Evolutionary conservation across 1,140 invertebrate species (phyloP).

Genomic region (Bicyclus anynana): DNA sequence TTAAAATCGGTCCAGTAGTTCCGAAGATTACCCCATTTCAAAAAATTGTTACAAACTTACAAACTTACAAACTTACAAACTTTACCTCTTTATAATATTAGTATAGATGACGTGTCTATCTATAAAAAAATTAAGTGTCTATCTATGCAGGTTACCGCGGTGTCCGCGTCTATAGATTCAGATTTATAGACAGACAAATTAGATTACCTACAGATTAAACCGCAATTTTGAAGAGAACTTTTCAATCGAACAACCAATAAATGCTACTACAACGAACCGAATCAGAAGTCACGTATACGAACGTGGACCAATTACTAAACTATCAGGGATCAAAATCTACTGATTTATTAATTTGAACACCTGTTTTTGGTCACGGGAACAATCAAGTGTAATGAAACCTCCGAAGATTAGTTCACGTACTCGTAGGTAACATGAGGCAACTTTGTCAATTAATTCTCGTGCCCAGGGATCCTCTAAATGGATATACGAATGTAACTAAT

Average conservation of each 20-base stretch:
- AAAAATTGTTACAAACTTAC: no score
- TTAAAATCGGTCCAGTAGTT: no score
- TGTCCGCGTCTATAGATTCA: no score
- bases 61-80: no score
- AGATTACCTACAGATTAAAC: no score
- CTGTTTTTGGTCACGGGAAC: neutral
- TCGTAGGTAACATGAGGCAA: neutral
- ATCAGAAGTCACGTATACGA: neutral
- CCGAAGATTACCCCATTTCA: no score
- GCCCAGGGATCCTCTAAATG: neutral
- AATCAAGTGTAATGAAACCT: neutral
- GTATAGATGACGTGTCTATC: no score
- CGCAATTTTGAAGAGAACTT: no score
- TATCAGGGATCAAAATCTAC: neutral
- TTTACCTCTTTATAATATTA: no score
- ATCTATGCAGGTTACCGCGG: no score
- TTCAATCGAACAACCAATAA: neutral
- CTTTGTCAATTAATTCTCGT: neutral
- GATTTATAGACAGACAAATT: no score
- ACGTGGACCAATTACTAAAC: neutral
- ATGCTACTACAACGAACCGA: neutral
- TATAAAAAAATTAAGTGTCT: no score
- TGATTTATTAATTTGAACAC: conserved; percentile 3
- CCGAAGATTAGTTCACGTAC: neutral
- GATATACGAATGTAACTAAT: neutral